phyloP scores from a whole-genome alignment of 2,113 vertebrate species.

The Lepus americanus region DNA sequence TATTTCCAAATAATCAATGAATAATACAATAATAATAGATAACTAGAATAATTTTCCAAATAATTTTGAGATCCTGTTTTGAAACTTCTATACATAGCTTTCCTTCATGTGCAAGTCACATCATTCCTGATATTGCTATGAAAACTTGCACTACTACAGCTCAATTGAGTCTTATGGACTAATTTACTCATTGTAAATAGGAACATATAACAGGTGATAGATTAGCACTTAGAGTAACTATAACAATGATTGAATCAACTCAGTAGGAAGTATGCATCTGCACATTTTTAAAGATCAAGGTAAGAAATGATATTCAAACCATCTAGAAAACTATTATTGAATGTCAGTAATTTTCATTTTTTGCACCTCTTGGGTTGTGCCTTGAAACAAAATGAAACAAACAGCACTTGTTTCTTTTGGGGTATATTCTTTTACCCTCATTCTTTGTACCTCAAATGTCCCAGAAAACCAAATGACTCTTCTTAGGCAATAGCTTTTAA shows the following conservation, averaged over 20 bases:
- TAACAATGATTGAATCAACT: conserved; percentile 33
- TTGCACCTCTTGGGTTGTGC: background rate
- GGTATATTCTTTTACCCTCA: background rate
- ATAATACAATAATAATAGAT: background rate
- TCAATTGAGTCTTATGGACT: background rate
- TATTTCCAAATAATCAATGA: background rate
- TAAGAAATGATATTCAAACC: background rate
- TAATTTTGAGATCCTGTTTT: background rate
- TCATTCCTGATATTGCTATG: background rate
- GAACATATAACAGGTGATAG: background rate
- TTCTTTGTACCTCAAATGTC: background rate
- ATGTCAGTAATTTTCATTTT: background rate
- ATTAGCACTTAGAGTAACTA: background rate
- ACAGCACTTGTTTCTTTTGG: background rate
- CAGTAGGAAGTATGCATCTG: background rate
- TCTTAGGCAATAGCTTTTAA: background rate
- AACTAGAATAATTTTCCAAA: background rate
- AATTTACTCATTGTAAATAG: background rate
- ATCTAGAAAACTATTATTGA: background rate
- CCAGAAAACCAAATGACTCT: background rate
- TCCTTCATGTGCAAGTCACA: background rate
- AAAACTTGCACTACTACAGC: background rate
- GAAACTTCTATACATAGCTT: background rate
- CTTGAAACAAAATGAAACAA: conserved; percentile 18
- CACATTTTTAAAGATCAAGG: background rate